phyloP scores from a whole-genome alignment of 2,888 invertebrate species.

The Temnothorax rugatulus region DNA sequence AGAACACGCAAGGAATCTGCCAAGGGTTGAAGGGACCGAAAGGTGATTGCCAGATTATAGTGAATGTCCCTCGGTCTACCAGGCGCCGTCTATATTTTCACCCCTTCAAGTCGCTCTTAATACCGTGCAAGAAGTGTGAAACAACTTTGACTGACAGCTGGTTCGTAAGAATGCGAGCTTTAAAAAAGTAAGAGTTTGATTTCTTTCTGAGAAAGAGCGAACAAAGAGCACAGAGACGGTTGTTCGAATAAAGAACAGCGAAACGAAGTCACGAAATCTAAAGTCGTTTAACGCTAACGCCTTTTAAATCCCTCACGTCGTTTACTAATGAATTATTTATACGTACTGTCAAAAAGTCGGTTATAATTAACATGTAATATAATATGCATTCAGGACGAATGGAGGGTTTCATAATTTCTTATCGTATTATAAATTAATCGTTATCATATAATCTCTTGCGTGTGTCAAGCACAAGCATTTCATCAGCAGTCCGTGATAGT shows the following conservation, averaged over 20 bases:
- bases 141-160: conserved; percentile 24
- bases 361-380: background rate
- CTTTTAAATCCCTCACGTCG: conserved; percentile 21
- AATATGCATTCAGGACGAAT: background rate
- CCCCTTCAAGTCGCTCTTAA: conserved; percentile 45
- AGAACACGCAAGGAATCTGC: conserved; percentile 48
- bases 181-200: conserved; percentile 33
- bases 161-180: conserved; percentile 43
- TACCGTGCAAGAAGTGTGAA: conserved; percentile 55
- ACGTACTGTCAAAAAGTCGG: background rate
- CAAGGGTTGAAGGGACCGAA: conserved; percentile 34
- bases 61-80: conserved; percentile 50
- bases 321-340: conserved; percentile 29
- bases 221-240: conserved; percentile 35
- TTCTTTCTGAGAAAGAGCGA: conserved; percentile 43
- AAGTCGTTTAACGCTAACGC: background rate
- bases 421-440: background rate
- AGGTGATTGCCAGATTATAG: conserved; percentile 65
- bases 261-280: background rate
- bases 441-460: conserved; percentile 17
- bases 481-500: background rate
- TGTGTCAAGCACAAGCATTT: background rate
- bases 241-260: background rate
- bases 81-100: conserved; percentile 70
- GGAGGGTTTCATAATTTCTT: background rate